A percentile compares a stretch with the other conserved stretches of the same genome.
Evolutionary conservation across 2,797 vertebrate species (phyloP).

Genomic region (Xenopus petersii): DNA sequence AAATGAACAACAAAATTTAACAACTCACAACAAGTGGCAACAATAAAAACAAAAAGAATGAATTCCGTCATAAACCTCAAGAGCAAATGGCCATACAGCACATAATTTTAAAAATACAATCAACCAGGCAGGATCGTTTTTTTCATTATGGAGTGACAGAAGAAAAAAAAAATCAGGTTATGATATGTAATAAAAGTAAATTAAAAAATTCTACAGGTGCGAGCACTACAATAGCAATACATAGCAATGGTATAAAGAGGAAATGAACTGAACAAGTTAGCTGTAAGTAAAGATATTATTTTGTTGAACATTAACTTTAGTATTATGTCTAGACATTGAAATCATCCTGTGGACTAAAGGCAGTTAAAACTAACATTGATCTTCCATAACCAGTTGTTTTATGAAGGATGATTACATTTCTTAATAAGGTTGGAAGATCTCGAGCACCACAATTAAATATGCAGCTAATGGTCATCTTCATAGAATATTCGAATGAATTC

Average conservation of each 20-base stretch:
- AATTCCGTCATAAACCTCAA: too few species aligned
- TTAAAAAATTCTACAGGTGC: background rate
- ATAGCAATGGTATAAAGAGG: background rate
- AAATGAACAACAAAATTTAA: too few species aligned
- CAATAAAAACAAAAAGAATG: too few species aligned
- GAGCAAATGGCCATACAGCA: too few species aligned
- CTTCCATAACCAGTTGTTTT: too few species aligned
- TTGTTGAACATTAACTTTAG: background rate
- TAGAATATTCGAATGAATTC: too few species aligned
- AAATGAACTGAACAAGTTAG: background rate
- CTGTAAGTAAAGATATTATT: background rate
- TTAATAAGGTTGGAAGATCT: too few species aligned
- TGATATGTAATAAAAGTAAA: background rate
- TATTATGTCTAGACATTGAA: background rate
- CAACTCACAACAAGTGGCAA: too few species aligned
- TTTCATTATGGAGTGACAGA: background rate
- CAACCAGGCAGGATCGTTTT: background rate
- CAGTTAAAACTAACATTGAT: background rate
- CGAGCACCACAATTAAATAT: too few species aligned
- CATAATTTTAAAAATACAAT: too few species aligned
- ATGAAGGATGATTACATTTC: too few species aligned
- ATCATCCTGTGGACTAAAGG: background rate
- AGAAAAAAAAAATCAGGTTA: background rate
- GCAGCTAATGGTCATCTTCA: too few species aligned
- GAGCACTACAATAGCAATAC: background rate